These are phyloP conservation scores for Sturmia bella DNA, from an alignment of 2,888 invertebrate genomes.

Conservation along the genomic window DNA sequence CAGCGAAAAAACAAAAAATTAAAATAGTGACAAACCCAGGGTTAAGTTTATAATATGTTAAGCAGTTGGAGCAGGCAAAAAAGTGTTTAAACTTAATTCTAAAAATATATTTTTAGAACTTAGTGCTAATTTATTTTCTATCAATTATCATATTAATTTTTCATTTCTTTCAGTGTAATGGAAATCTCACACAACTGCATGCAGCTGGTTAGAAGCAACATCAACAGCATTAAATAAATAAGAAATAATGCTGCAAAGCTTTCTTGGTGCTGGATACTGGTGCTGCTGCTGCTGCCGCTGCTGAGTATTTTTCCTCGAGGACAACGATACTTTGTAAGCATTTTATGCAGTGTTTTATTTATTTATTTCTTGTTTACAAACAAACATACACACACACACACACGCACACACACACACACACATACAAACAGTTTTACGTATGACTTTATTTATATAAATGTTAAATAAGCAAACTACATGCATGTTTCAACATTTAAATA, in stretches of 20 bases:
- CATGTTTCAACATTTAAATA: not conserved
- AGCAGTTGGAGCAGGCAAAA: no score
- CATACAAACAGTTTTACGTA: conserved; percentile 28
- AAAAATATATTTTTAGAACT: no score
- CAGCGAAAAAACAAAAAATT: no score
- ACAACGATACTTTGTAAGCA: conserved; percentile 59
- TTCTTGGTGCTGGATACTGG: conserved; percentile 6
- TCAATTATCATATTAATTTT: no score
- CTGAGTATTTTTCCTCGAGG: conserved; percentile 47
- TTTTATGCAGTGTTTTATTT: conserved; percentile 45
- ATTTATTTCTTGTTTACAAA: no score
- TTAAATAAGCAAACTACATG: conserved; percentile 42
- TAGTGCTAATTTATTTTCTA: no score
- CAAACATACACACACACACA: conserved; percentile 3
- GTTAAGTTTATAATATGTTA: no score
- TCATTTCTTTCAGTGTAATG: conserved; percentile 10
- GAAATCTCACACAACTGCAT: conserved; percentile 35
- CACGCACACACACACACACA: not conserved
- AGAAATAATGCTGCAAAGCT: conserved; percentile 10
- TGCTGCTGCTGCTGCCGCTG: conserved; percentile 1
- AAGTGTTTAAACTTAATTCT: no score
- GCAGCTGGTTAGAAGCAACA: conserved; percentile 19
- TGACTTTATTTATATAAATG: conserved; percentile 44
- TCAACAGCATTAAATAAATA: conserved; percentile 22
- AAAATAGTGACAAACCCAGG: no score